A percentile compares a stretch with the other conserved stretches of the same genome.
phyloP scores from a whole-genome alignment of 2,888 invertebrate species.

The Agonopterix heracliana region DNA sequence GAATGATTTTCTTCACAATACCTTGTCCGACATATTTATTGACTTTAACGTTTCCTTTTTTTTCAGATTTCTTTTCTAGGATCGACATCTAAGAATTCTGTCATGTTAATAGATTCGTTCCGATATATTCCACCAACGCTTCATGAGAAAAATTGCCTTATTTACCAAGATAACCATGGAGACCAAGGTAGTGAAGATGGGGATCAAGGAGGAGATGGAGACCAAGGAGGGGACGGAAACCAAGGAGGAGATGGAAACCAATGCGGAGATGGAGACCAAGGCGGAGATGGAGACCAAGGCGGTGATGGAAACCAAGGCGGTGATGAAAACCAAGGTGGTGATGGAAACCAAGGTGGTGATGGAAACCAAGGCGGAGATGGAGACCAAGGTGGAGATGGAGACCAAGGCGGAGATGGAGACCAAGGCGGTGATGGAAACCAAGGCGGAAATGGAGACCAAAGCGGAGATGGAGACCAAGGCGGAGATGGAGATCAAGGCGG shows the following conservation, averaged over 20 bases:
- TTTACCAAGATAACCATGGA: conserved; percentile 25
- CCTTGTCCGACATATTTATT: background rate
- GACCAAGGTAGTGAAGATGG: background rate
- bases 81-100: conserved; percentile 20
- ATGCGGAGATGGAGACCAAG: background rate
- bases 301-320: background rate
- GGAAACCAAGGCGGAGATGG: background rate
- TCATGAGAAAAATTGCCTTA: conserved; percentile 24
- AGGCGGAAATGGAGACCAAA: background rate
- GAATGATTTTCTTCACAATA: too few species aligned
- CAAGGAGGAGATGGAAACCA: conserved; percentile 3
- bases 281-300: background rate
- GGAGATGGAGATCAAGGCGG: too few species aligned
- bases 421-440: background rate
- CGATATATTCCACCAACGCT: conserved; percentile 32
- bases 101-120: conserved; percentile 41
- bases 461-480: too few species aligned
- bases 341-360: background rate
- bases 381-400: background rate
- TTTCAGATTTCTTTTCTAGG: conserved; percentile 45
- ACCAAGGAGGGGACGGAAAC: background rate
- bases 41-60: conserved; percentile 3
- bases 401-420: background rate
- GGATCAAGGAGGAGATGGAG: background rate
- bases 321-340: background rate